phyloP scores from a whole-genome alignment of 1,140 invertebrate species.

The Babylonia areolata region DNA sequence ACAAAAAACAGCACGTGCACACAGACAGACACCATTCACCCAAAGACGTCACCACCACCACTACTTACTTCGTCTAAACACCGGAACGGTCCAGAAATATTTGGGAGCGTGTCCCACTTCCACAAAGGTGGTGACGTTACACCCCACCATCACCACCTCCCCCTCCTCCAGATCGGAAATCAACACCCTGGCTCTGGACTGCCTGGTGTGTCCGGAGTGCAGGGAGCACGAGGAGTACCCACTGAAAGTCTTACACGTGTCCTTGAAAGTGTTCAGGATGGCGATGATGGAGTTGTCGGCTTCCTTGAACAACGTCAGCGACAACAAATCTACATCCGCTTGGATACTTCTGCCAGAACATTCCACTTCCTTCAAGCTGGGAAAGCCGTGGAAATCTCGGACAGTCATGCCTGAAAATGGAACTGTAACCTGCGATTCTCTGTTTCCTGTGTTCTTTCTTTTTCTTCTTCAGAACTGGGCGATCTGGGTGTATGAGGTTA shows the following conservation, averaged over 20 bases:
- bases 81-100: not conserved
- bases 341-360: not conserved
- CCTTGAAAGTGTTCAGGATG: not conserved
- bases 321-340: not conserved
- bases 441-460: too few relatives aligned
- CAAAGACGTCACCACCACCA: not conserved
- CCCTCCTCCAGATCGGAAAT: conserved; percentile 6
- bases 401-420: conserved; percentile 1
- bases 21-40: not conserved
- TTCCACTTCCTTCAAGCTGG: conserved; percentile 17
- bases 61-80: conserved; percentile 13
- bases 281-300: not conserved
- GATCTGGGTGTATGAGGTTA: too few relatives aligned
- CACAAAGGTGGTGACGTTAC: conserved; percentile 5
- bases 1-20: not conserved
- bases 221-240: not conserved
- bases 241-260: not conserved
- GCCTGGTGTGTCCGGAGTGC: not conserved
- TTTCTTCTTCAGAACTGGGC: too few relatives aligned
- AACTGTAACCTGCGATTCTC: too few relatives aligned
- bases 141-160: not conserved
- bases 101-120: not conserved
- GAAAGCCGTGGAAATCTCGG: not conserved
- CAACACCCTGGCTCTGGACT: not conserved
- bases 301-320: not conserved